Evolutionary conservation across 1,140 invertebrate species (phyloP).

Genomic region (Pteromalus puparum): DNA sequence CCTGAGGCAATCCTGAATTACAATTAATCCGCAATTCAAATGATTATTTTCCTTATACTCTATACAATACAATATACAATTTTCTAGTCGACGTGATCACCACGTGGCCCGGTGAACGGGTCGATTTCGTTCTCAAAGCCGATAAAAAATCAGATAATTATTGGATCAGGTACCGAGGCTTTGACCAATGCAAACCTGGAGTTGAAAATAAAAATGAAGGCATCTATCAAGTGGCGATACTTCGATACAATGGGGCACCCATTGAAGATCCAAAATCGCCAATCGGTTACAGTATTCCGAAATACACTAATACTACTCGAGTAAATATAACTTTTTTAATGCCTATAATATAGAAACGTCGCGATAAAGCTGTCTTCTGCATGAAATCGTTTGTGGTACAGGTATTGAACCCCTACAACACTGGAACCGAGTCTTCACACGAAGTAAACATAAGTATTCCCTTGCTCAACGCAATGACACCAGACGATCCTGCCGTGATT

Average conservation of each 20-base stretch:
- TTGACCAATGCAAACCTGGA: constrained; percentile 77
- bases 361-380: too few species aligned
- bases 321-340: neutral
- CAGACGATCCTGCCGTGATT: neutral
- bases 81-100: constrained; percentile 10
- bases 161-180: constrained; percentile 76
- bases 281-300: neutral
- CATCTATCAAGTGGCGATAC: constrained; percentile 87
- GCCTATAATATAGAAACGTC: too few species aligned
- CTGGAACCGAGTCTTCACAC: neutral
- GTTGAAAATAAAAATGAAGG: constrained; percentile 67
- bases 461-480: neutral
- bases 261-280: constrained; percentile 76
- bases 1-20: neutral
- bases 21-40: neutral
- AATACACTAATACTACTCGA: neutral
- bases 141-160: neutral
- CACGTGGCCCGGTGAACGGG: constrained; percentile 90
- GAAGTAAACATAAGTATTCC: neutral
- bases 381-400: neutral
- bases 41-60: too few species aligned
- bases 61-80: neutral
- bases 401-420: constrained; percentile 13
- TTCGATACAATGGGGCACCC: constrained; percentile 84
- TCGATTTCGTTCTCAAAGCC: constrained; percentile 85